A percentile compares a stretch with the other conserved stretches of the same genome.
Evolutionary conservation across 2,888 invertebrate species (phyloP).

Genomic region (Meiosimyza decipiens): DNA sequence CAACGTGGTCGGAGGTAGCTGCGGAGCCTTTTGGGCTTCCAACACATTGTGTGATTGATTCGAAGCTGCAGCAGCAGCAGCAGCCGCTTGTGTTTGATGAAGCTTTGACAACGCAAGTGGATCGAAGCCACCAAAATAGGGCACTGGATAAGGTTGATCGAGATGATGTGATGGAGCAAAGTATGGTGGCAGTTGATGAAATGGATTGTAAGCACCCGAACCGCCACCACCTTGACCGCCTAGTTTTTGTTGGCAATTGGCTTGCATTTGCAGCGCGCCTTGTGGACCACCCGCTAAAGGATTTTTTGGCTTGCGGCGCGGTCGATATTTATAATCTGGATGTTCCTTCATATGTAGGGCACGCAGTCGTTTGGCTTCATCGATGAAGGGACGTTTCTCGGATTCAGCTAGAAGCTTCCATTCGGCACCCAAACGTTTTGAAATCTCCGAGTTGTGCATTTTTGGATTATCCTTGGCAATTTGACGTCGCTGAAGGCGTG

Average conservation of each 20-base stretch:
- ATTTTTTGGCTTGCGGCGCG: constrained; percentile 85
- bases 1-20: constrained; percentile 64
- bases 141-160: constrained; percentile 70
- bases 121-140: constrained; percentile 67
- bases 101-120: constrained; percentile 65
- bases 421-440: constrained; percentile 90
- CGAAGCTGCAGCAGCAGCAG: constrained; percentile 59
- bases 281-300: constrained; percentile 70
- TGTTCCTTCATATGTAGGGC: constrained; percentile 91
- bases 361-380: constrained; percentile 90
- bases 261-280: constrained; percentile 59
- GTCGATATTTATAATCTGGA: constrained; percentile 91
- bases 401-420: constrained; percentile 90
- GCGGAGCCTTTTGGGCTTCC: constrained; percentile 64
- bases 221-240: constrained; percentile 61
- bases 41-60: constrained; percentile 60
- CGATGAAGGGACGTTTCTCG: constrained; percentile 93
- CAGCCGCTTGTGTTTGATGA: constrained; percentile 64
- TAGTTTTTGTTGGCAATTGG: constrained; percentile 58
- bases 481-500: constrained; percentile 88
- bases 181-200: constrained; percentile 77
- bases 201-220: constrained; percentile 72
- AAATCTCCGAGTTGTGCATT: constrained; percentile 91
- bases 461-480: constrained; percentile 95
- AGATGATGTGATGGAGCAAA: constrained; percentile 81